Base-by-base conservation (phyloP, 2,888 invertebrate species). In the Drosophila colorata region DNA sequence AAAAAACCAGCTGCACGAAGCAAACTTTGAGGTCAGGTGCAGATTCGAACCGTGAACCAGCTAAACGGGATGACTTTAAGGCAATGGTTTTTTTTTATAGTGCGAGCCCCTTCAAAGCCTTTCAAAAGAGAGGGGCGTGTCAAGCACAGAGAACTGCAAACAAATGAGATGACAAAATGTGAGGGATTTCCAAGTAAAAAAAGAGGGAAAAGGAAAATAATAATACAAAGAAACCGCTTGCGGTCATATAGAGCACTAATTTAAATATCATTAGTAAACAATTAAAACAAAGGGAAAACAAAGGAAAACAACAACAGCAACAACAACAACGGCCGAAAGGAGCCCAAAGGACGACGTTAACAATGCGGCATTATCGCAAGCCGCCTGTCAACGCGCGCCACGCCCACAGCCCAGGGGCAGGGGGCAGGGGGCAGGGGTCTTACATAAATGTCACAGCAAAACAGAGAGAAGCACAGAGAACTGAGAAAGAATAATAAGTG, bases 191-290 rank as follows among this genome's bases (percentile, higher is more conserved):
- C 43, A 47, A 59, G 25, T 49, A 43, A 28, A 18, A n/a, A 23
- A 3, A 3, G 20, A 3, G 5, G 20, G 14, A 33, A 33, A 43
- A 41, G 14, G 40, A 69, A 46, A 65, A 69, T 60, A 64, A 67
- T 55, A 68, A 67, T 38, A 76, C 66, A 78, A 78, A 68, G 69
- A 47, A 71, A 71, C 40, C 58, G 78, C 83, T 69, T 48, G 83
- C 69, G 80, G 85, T 74, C 67, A 83, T 74, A 61, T 72, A 85
- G 82, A 85, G 83, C 70, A 78, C 89, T 88, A 89, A 89, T 89
- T 89, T 87, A 83, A 85, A 86, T 87, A 81, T 87, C 89, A 87
- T 86, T 88, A 87, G 86, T 74, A 60, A 80, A 74, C 71, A 84
- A 82, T 86, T 85, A 85, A 89, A 80, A 87, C 76, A 87, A 85